Evolutionary conservation across 64 coral and sea anemone genomes (phyloP).

Genomic region (Stylophora pistillata): DNA sequence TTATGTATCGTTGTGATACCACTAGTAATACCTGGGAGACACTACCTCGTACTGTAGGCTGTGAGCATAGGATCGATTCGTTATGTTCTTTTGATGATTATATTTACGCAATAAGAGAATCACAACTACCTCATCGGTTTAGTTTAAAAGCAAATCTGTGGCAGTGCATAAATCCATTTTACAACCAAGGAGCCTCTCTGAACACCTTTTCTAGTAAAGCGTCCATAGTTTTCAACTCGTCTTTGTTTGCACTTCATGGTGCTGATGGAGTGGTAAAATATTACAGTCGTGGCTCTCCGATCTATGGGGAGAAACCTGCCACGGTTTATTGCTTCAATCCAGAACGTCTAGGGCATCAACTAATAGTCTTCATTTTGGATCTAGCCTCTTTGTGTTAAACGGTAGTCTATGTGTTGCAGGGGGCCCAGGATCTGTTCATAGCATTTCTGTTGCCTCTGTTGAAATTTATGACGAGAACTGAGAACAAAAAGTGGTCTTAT

Average conservation of each 20-base stretch:
- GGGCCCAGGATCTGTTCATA: not conserved
- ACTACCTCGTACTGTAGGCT: not conserved
- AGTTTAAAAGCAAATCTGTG: not conserved
- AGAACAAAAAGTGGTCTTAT: not conserved
- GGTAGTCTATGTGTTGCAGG: not conserved
- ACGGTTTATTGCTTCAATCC: not conserved
- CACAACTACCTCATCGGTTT: not conserved
- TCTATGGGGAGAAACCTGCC: not conserved
- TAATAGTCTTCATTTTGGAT: not conserved
- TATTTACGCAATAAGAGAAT: not conserved
- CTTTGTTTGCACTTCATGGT: no score
- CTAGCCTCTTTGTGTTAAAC: constrained; percentile 9
- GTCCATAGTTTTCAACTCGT: no score
- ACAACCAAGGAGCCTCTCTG: not conserved
- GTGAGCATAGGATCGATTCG: not conserved
- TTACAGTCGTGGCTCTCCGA: no score
- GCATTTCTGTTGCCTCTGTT: not conserved
- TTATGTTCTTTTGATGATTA: not conserved
- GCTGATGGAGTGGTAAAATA: no score
- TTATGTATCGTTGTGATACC: not conserved
- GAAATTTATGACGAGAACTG: constrained; percentile 34
- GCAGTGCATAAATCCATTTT: not conserved
- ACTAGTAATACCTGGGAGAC: not conserved
- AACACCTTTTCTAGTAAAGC: not conserved
- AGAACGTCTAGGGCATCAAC: not conserved